Evolutionary conservation across 2,113 vertebrate genomes (phyloP), one percentile per base, ranked within the genome.

Genomic region (Lagenorhynchus albirostris): DNA sequence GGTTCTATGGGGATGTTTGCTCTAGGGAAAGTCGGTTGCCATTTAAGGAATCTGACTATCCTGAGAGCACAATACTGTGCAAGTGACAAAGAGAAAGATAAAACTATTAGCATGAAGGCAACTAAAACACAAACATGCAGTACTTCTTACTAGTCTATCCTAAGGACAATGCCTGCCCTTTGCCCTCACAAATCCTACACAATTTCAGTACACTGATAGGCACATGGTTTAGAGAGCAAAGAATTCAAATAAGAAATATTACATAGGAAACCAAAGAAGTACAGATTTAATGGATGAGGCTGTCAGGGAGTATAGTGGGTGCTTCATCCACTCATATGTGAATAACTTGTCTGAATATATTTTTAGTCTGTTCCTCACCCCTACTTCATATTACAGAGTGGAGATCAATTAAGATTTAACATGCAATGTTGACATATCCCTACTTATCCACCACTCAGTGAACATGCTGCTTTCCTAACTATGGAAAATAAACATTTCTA

Each of bases 201-300:
- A 11, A 5, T 62, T 76, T 94, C 53, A 50, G 62, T 58, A 77
- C 29, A 63, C 26, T 60, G 50, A 90, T 0, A 70, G 12, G 44
- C 36, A 33, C 53, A 91, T 31, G 8, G 15, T 67, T 97, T 71
- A 26, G 33, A 67, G 14, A 5, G 82, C 29, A 80, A 83, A 84
- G 14, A 84, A 31, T 92, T 92, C 60, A 96, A 79, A 67, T 44
- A 70, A 80, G 65, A 65, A 87, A 74, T 85, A 67, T 92, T 92
- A 62, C 58, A 68, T 4, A 91, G 17, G 36, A 89, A 89, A 90
- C 53, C n/a, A 86, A 13, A 77, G 62, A 90, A 76, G 12, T 58
- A 38, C 29, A 67, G 20, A 17, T 68, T 3, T 50, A 81, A 73
- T 10, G 9, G 65, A 95, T 55, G 44, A 84, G 55, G 60, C 12